Conservation (phyloP, 2,797 vertebrate genomes). For the Xenopus petersii region DNA sequence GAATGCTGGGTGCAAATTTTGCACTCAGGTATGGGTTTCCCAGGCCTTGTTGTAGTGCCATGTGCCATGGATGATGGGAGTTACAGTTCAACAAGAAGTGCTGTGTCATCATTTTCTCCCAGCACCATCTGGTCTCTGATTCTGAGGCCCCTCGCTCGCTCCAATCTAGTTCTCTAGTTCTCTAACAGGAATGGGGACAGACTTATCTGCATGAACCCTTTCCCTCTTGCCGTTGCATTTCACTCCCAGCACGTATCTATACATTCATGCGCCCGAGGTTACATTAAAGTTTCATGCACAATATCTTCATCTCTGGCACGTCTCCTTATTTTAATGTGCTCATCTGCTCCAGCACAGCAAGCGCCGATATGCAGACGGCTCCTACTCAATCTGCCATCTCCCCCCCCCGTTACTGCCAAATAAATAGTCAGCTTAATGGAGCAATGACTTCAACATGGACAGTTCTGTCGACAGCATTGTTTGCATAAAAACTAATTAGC, state of each 20-base stretch:
- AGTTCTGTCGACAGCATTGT: neutral
- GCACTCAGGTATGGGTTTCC: no score
- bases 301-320: constrained; percentile 36
- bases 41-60: no score
- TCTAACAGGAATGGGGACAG: constrained; percentile 3
- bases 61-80: no score
- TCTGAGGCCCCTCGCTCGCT: no score
- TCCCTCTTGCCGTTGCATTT: constrained; percentile 13
- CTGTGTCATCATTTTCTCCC: no score
- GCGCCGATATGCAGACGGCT: constrained; percentile 26
- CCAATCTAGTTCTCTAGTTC: no score
- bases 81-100: no score
- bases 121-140: no score
- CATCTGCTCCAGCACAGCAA: constrained; percentile 6
- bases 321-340: constrained; percentile 4
- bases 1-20: no score
- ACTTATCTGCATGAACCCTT: constrained; percentile 21
- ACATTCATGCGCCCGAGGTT: constrained; percentile 58
- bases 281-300: constrained; percentile 62
- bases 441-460: constrained; percentile 5
- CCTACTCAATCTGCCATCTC: constrained; percentile 4
- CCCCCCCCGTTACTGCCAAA: neutral
- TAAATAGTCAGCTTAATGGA: constrained; percentile 26
- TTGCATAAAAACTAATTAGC: constrained; percentile 6
- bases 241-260: constrained; percentile 50